Conservation (phyloP, 2,888 invertebrate genomes). For the Spisula subtruncata region DNA sequence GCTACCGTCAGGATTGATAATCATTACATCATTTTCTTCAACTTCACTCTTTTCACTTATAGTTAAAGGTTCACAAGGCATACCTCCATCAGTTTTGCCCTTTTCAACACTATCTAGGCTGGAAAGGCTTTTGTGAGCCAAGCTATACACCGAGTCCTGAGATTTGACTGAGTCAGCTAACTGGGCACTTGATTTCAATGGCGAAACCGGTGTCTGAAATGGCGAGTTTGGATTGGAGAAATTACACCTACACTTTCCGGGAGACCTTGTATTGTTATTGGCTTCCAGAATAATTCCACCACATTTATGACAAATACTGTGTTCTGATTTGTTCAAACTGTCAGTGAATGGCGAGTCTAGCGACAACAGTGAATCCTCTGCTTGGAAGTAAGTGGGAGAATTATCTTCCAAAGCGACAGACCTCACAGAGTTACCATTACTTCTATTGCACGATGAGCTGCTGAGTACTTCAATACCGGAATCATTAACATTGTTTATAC, state of each 20-base stretch:
- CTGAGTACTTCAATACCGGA: slow-evolving; percentile 72
- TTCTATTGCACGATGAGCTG: slow-evolving; percentile 69
- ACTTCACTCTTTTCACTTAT: slow-evolving; percentile 38
- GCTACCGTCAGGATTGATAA: slow-evolving; percentile 27
- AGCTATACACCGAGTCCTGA: not conserved
- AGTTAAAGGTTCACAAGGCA: not conserved
- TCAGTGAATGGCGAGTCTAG: slow-evolving; percentile 66
- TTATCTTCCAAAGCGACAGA: slow-evolving; percentile 68
- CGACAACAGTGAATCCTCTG: slow-evolving; percentile 67
- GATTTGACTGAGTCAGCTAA: slow-evolving; percentile 1
- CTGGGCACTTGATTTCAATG: slow-evolving; percentile 46
- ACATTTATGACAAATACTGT: slow-evolving; percentile 68
- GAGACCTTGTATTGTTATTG: slow-evolving; percentile 70
- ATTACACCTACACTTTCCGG: slow-evolving; percentile 65
- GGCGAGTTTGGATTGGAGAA: slow-evolving; percentile 60
- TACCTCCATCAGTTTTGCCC: not conserved
- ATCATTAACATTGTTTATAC: slow-evolving; percentile 66
- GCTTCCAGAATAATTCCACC: slow-evolving; percentile 69
- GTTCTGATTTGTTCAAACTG: slow-evolving; percentile 57
- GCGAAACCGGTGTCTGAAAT: slow-evolving; percentile 56
- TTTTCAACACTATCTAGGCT: slow-evolving; percentile 14
- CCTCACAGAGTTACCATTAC: slow-evolving; percentile 70
- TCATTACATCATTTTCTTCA: slow-evolving; percentile 59
- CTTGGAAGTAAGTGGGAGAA: slow-evolving; percentile 66
- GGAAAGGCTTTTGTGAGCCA: slow-evolving; percentile 19